These are phyloP conservation scores for Crotalus viridis DNA, from an alignment of 2,113 vertebrate genomes.

Conservation along the genomic window DNA sequence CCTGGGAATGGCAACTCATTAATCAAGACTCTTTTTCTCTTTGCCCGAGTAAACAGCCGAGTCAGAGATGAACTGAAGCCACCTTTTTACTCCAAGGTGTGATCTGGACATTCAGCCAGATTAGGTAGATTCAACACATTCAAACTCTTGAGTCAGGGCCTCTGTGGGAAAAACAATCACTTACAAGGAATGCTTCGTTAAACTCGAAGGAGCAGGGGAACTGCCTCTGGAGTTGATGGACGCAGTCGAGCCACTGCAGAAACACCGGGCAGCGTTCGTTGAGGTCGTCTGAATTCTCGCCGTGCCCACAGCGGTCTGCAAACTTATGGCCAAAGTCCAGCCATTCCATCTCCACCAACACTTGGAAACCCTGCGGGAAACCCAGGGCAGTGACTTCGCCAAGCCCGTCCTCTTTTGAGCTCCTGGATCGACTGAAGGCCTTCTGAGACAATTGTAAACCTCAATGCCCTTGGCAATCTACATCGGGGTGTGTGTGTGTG, in stretches of 20 bases:
- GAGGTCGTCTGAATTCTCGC: constrained; percentile 91
- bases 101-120: neutral
- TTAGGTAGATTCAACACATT: neutral
- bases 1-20: neutral
- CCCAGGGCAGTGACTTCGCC: neutral
- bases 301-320: constrained; percentile 95
- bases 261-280: constrained; percentile 98
- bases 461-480: neutral
- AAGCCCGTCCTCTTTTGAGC: neutral
- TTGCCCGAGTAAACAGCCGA: neutral
- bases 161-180: constrained; percentile 52
- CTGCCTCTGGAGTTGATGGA: constrained; percentile 98
- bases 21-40: neutral
- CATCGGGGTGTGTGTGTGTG: neutral
- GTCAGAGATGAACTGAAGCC: neutral
- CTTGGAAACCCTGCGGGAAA: constrained; percentile 88
- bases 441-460: neutral
- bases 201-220: constrained; percentile 99
- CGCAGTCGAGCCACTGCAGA: constrained; percentile 97
- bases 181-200: constrained; percentile 97
- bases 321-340: constrained; percentile 98
- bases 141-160: constrained; percentile 2
- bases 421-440: neutral
- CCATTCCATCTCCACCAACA: constrained; percentile 96
- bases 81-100: neutral